Percentiles rank a stretch among this genome's conserved stretches.
Conservation (phyloP, 2,888 invertebrate species). For the Amphiduros pacificus region DNA sequence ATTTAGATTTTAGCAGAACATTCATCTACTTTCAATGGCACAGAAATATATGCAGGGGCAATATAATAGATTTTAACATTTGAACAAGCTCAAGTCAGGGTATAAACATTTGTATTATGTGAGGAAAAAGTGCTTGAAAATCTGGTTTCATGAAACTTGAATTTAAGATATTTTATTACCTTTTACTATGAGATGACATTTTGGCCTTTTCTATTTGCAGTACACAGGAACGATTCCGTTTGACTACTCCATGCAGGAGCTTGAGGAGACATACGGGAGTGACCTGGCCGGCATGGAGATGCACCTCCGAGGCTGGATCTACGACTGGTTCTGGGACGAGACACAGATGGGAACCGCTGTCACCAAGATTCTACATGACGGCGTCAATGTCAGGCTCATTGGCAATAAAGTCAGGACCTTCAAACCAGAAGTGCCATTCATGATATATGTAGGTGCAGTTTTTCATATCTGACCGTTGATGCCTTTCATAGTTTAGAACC, state of each 20-base stretch:
- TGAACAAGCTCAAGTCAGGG: too few relatives aligned
- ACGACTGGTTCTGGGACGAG: constrained; percentile 54
- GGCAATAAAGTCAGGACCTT: constrained; percentile 93
- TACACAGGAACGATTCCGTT: constrained; percentile 82
- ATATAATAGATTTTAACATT: too few relatives aligned
- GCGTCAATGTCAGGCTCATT: constrained; percentile 78
- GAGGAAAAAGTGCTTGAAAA: too few relatives aligned
- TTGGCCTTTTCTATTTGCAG: constrained; percentile 63
- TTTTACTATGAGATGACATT: neutral
- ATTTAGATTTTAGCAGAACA: too few relatives aligned
- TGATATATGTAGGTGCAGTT: constrained; percentile 71
- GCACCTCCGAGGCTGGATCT: constrained; percentile 49
- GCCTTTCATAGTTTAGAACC: too few relatives aligned
- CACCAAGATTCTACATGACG: constrained; percentile 85
- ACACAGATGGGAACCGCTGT: constrained; percentile 74
- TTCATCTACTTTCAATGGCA: too few relatives aligned
- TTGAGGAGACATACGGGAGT: constrained; percentile 56
- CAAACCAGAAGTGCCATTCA: constrained; percentile 83
- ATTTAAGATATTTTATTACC: too few relatives aligned
- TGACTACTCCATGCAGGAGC: constrained; percentile 80
- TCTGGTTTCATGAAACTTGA: too few relatives aligned
- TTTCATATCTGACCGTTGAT: too few relatives aligned
- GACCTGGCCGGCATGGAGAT: constrained; percentile 43
- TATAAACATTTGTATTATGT: too few relatives aligned
- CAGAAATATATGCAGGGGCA: too few relatives aligned